Evolutionary conservation across 2,888 invertebrate species (phyloP).

Genomic region (Campopleginae sp.): DNA sequence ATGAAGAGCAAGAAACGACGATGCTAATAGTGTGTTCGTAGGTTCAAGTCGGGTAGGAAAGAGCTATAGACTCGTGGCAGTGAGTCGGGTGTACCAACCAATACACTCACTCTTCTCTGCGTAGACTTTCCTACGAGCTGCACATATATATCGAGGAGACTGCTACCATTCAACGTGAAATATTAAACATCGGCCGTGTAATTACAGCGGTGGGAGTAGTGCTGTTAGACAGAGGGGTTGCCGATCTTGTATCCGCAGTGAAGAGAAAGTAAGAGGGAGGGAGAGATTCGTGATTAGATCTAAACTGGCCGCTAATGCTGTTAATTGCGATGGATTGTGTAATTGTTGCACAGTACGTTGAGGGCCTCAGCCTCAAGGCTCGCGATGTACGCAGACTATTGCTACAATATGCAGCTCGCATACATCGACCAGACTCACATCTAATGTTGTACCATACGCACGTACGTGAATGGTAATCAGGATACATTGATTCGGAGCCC

Average conservation of each 20-base stretch:
- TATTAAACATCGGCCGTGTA: conserved; percentile 75
- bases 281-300: conserved; percentile 73
- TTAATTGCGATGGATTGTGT: conserved; percentile 79
- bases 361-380: conserved; percentile 54
- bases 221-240: conserved; percentile 49
- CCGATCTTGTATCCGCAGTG: conserved; percentile 20
- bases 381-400: conserved; percentile 29
- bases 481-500: conserved; percentile 4
- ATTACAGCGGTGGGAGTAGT: conserved; percentile 73
- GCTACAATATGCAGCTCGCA: conserved; percentile 21
- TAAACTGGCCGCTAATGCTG: conserved; percentile 74
- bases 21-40: conserved; percentile 54
- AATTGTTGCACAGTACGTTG: conserved; percentile 71
- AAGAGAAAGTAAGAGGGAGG: conserved; percentile 37
- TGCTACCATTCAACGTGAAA: conserved; percentile 74
- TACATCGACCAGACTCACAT: conserved; percentile 1
- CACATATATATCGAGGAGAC: conserved; percentile 47
- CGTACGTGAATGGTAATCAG: conserved; percentile 24
- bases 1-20: conserved; percentile 40
- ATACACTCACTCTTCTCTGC: conserved; percentile 16
- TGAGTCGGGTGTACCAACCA: conserved; percentile 19
- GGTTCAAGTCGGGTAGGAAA: conserved; percentile 47
- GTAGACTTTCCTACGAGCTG: conserved; percentile 18
- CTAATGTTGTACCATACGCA: conserved; percentile 31
- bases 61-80: conserved; percentile 30